Evolutionary conservation across 2,797 vertebrate species (phyloP), one percentile per base, ranked within the genome.

Genomic region (Notolepis coatsorum): DNA sequence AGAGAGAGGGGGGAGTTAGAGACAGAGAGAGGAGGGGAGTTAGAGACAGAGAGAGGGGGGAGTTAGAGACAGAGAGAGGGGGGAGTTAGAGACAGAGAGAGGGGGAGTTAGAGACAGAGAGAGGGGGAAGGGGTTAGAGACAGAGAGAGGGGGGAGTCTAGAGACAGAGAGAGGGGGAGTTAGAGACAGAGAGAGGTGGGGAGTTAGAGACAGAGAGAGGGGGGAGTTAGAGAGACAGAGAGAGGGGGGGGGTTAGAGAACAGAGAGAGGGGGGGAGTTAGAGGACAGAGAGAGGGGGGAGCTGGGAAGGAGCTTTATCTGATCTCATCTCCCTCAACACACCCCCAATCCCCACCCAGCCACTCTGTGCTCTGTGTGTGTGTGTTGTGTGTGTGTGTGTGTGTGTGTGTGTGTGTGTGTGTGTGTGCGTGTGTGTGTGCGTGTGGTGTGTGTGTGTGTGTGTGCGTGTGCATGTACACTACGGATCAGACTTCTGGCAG

Each of bases 311-410:
- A 68, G 75, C 71, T 79, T 79, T 73, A 82, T 81, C 75, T 77
- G 82, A 75, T 83, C 75, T 76, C 71, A 81, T 81, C 80, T 83
- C 71, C 71, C 64, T 76, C 56, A 70, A 65, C 63, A 56, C 68
- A 71, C 79, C 56, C 43, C 75, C 79, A 78, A 68, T 71, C 73
- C 74, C 72, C 68, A 60, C 71, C 54, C 41, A 75, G 35, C n/a
- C n/a, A n/a, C n/a, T 6, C 2, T 51, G 28, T 59, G 62, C n/a
- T 46, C 17, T 51, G 65, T 71, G 47, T 70, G 53, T 50, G 23
- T 39, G 41, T 68, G 24, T 50, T 6, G 3, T 51, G 28, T 59
- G 62, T 46, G 21, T 51, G 65, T 71, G 47, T 70, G 53, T 50
- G 23, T 39, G 41, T 68, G 24, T 50, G 57, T 46, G 50, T 18